Evolutionary conservation across 2,888 invertebrate genomes (phyloP), one percentile per base, ranked within the genome.

Genomic region (Cyclophora albipunctata): DNA sequence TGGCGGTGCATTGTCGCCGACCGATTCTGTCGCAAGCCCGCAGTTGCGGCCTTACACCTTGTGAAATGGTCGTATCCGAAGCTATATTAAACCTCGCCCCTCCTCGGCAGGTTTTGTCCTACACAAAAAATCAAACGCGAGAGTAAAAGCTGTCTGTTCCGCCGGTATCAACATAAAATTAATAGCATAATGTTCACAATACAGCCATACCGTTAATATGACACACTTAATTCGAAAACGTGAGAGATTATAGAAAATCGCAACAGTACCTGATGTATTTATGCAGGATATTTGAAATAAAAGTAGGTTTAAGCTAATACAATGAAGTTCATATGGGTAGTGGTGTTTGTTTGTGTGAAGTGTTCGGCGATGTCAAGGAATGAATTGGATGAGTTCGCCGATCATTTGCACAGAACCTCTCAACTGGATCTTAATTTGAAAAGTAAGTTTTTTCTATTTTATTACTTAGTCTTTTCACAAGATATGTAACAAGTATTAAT

Each of bases 1-100:
- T 67, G 63, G 67, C 67, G 69, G 71, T 58, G 63, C 60, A 50
- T 48, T 44, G 48, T 48, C 62, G 64, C 37, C 37, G 37, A 4
- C 37, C 37, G 37, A 4, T 4, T 37, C 48, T 44, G 48, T 48
- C 62, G 64, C 57, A 43, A 34, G 59, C 69, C 73, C 81, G 84
- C 78, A 87, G 84, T 87, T 75, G 73, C 75, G 75, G 72, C 67
- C 75, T 64, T 69, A 69, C 77, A 73, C 70, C 87, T 88, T 87
- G 84, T 86, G 87, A 84, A 88, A 88, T 87, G 85, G 84, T 84
- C 82, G 87, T 85, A 78, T 83, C 80, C 66, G 73, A 84, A 75
- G 75, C 85, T 88, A 87, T 88, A 87, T 82, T 84, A 87, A 75
- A 79, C 79, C 73, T 79, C 68, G 73, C 76, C 75, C 75, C 74